Base-by-base conservation (phyloP, 2,113 vertebrate species). In the Alexandromys fortis region DNA sequence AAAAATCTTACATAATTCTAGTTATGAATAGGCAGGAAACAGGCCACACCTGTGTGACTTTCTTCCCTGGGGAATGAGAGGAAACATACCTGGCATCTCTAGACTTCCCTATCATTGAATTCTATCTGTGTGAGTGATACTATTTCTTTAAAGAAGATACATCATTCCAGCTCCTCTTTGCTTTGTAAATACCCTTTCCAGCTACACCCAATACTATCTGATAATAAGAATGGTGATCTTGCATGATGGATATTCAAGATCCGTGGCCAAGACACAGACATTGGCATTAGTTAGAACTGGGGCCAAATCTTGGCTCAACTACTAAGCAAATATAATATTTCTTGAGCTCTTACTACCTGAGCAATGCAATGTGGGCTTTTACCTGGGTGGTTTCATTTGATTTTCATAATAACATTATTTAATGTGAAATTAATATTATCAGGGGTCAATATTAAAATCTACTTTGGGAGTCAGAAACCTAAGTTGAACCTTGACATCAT, bases 1-100 rank as follows among this genome's bases (percentile, higher is more conserved):
- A 72, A 85, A 81, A 92, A 96, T 77, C 72, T 87, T 82, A 65
- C 76, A 47, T 68, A 24, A 92, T 82, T 92, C 35, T 92, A 4
- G 70, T 91, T 95, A n/a, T 89, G 83, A 96, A 95, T 35, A 92
- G 81, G 92, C 47, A 70, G 90, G 87, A 83, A 91, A 92, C 13
- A 75, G 47, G 82, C 55, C 96, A 94, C 96, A 89, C 86, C 95
- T 70, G 67, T 47, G 42, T 95, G 95, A 83, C 77, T 92, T 63
- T 96, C 95, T 78, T 96, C 90, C 94, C 86, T 52, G 63, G 33
- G 95, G 92, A 91, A 49, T 47, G 63, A 35, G 73, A 92, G 4
- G 77, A 75, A 68, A 49, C 81, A 38, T 95, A 45, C 42, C 76
- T 88, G 33, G 73, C 33, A 49, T 94, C 89, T 94, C 86, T 94